Evolutionary conservation across 2,113 vertebrate genomes (phyloP).

Genomic region (Ceratotherium simum): DNA sequence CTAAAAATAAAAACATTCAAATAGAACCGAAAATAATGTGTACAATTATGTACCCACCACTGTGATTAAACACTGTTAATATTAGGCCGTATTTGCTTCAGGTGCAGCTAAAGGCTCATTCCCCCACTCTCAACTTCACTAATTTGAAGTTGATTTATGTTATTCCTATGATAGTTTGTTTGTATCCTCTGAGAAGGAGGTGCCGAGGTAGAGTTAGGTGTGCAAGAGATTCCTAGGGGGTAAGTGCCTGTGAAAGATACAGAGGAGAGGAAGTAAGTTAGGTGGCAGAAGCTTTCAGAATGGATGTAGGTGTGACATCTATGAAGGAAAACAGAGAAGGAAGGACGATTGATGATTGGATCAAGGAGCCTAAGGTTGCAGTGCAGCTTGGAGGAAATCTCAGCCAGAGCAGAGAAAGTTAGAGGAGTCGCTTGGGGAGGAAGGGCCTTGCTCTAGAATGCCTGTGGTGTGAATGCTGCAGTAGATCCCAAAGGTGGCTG

Average conservation of each 20-base stretch:
- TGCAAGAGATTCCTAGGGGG: not conserved
- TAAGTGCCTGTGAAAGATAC: not conserved
- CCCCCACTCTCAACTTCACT: not conserved
- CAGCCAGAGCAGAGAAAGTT: not conserved
- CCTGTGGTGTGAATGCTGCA: not conserved
- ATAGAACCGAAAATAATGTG: not conserved
- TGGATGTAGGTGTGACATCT: not conserved
- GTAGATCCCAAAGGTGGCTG: not conserved
- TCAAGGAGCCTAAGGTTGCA: not conserved
- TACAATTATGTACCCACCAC: not conserved
- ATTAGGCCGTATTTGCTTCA: not conserved
- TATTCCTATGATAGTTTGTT: not conserved
- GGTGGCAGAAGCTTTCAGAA: not conserved
- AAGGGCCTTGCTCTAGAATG: fast-evolving
- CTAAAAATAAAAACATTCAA: not conserved
- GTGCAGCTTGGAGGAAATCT: not conserved
- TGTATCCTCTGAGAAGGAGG: not conserved
- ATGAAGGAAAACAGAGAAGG: not conserved
- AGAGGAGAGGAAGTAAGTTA: not conserved
- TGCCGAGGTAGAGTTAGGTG: not conserved
- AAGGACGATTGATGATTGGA: too few relatives aligned
- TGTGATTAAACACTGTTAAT: not conserved
- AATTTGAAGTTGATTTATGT: not conserved
- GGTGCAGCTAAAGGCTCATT: not conserved
- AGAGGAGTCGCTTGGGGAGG: not conserved